Conservation (phyloP, 2,888 invertebrate species). For the Muscina levida region DNA sequence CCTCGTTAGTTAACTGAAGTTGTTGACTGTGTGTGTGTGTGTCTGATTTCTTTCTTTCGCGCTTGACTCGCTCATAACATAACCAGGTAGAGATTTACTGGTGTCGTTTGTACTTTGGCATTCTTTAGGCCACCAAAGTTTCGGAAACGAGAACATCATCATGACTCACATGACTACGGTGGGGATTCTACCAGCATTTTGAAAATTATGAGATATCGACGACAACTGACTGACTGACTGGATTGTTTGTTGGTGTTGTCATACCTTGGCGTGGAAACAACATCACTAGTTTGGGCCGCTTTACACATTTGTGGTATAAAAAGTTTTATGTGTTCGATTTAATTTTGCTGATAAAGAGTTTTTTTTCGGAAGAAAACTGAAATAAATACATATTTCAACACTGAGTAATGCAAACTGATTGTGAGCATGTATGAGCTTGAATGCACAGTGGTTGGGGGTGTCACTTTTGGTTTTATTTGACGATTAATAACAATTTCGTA, state of each 20-base stretch:
- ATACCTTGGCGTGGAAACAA: conserved; percentile 6
- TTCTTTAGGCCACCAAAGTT: conserved; percentile 32
- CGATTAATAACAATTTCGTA: too few relatives aligned
- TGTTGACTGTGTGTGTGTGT: not conserved
- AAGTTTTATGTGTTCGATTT: conserved; percentile 17
- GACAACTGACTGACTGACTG: not conserved
- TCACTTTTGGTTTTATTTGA: not conserved
- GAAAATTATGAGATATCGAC: conserved; percentile 27
- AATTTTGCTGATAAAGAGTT: conserved; percentile 19
- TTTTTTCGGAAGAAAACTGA: conserved; percentile 19
- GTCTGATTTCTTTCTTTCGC: too few relatives aligned
- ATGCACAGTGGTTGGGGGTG: not conserved
- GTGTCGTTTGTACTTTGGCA: conserved; percentile 17
- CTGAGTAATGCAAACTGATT: conserved; percentile 14
- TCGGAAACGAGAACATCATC: too few relatives aligned
- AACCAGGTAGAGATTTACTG: not conserved
- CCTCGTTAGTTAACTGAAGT: not conserved
- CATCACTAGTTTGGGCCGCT: not conserved
- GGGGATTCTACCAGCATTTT: conserved; percentile 30
- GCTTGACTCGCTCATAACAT: too few relatives aligned
- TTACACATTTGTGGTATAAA: not conserved
- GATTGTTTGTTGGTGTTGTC: conserved; percentile 19
- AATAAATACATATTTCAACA: conserved; percentile 9
- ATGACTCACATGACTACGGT: conserved; percentile 35
- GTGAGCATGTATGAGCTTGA: too few relatives aligned